Conservation (phyloP, 2,113 vertebrate genomes). For the Mesembrinibis cayennensis region DNA sequence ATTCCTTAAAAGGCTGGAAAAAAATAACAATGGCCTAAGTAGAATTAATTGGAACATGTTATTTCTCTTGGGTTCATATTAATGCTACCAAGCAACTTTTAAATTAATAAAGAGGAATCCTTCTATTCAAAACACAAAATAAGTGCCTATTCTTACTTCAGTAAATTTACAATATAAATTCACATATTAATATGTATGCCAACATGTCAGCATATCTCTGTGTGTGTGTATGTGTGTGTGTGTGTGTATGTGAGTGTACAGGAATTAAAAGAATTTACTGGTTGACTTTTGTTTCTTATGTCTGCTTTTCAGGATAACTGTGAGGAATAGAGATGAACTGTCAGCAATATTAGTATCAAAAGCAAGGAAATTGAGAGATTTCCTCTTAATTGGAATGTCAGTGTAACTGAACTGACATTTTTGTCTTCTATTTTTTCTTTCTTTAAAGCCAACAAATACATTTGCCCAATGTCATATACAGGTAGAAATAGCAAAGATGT, state of each 20-base stretch:
- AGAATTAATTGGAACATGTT: conserved; percentile 40
- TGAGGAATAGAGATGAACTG: not conserved
- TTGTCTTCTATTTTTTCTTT: not conserved
- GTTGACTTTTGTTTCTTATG: not conserved
- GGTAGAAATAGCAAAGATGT: not conserved
- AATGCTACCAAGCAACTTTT: not conserved
- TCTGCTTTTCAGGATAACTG: not conserved
- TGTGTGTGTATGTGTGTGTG: not conserved
- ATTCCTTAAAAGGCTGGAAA: not conserved
- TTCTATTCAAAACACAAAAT: not conserved
- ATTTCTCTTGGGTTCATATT: conserved; percentile 22
- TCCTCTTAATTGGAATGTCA: not conserved
- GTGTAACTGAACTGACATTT: not conserved
- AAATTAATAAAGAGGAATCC: not conserved
- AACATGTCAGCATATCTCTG: not conserved
- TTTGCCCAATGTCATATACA: not conserved
- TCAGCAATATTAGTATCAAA: not conserved
- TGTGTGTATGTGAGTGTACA: not conserved
- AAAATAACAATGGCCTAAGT: conserved; percentile 2
- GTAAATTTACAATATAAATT: not conserved
- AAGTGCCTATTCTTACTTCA: not conserved
- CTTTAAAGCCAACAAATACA: not conserved
- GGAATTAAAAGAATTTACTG: not conserved
- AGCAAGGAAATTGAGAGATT: not conserved
- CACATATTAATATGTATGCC: not conserved